Percentiles rank a stretch among this genome's conserved stretches.
Evolutionary conservation across 2,113 vertebrate species (phyloP).

Genomic region (Microcebus ravelobensis): DNA sequence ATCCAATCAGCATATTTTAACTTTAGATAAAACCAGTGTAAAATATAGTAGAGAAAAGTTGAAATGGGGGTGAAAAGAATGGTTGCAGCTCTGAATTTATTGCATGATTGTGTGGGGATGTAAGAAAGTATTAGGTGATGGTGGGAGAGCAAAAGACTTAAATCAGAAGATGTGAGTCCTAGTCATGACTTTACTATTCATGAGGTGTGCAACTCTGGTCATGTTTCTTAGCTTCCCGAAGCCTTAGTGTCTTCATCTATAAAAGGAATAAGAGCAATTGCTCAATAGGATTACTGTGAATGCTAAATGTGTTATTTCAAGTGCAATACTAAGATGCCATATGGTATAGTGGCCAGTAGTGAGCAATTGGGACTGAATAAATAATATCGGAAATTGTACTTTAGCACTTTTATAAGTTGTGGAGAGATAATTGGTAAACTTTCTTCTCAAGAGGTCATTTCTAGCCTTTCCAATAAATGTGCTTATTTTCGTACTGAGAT

Average conservation of each 20-base stretch:
- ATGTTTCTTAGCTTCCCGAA: background rate
- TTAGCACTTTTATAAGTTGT: background rate
- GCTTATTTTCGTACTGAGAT: background rate
- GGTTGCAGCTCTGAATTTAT: background rate
- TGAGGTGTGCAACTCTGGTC: background rate
- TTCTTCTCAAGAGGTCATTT: slow-evolving; percentile 13
- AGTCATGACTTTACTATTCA: background rate
- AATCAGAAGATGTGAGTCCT: background rate
- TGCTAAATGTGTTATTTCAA: background rate
- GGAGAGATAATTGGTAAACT: background rate
- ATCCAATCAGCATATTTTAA: background rate
- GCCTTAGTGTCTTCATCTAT: background rate
- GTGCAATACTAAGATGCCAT: background rate
- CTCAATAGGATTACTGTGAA: background rate
- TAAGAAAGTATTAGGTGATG: background rate
- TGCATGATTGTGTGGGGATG: background rate
- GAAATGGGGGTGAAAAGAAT: background rate
- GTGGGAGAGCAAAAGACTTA: background rate
- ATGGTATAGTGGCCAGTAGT: background rate
- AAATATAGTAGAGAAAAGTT: background rate
- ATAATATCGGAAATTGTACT: background rate
- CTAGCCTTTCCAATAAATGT: background rate
- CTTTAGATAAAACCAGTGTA: background rate
- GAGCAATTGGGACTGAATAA: background rate
- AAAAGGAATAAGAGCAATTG: background rate